Base-by-base conservation (phyloP, 1,140 invertebrate species). In the Drosophila willistoni region DNA sequence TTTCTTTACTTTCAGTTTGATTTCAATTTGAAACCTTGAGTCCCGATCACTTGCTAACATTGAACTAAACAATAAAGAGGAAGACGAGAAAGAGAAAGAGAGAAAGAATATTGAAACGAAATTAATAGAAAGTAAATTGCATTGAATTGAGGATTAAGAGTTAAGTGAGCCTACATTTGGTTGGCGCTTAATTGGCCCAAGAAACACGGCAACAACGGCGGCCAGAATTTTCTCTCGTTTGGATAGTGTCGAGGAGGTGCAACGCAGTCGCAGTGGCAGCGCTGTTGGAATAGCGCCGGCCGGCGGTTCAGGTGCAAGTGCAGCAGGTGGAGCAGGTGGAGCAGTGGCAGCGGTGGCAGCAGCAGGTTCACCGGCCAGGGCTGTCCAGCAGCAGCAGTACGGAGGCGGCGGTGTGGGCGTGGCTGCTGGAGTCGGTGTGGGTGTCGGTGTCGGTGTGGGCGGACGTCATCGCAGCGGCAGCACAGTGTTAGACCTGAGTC, bases 211-310 rank as follows among this genome's bases (percentile, higher is more conserved):
- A 84, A 91, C 90, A 85, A 91, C 90, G 86, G 90, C 90, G 90
- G 90, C 90, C 75, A 82, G 90, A 90, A 87, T 91, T 76, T 91
- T 90, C 72, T 91, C 90, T 62, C 90, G 90, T 85, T 91, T 90
- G 81, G 90, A 91, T 85, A 89, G 83, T 70, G 78, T 91, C 76
- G 90, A 91, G 76, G 90, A 87, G 90, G 81, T 89, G 90, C 79
- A 91, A 86, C 90, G 79, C 68, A 69, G 83, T 80, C 84, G 89
- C 80, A 91, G 89, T 91, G 89, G 89, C 90, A 91, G 89, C 89
- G 84, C 89, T 70, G 79, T 89, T 66, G 89, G 83, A 74, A 84
- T 90, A 87, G 67, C 73, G 67, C 70, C 70, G 66, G 64, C 79
- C 62, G 74, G 79, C 67, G 79, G 68, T 72, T 54, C 72, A 69